phyloP scores from a whole-genome alignment of 2,113 vertebrate genomes.

The Zootoca vivipara region DNA sequence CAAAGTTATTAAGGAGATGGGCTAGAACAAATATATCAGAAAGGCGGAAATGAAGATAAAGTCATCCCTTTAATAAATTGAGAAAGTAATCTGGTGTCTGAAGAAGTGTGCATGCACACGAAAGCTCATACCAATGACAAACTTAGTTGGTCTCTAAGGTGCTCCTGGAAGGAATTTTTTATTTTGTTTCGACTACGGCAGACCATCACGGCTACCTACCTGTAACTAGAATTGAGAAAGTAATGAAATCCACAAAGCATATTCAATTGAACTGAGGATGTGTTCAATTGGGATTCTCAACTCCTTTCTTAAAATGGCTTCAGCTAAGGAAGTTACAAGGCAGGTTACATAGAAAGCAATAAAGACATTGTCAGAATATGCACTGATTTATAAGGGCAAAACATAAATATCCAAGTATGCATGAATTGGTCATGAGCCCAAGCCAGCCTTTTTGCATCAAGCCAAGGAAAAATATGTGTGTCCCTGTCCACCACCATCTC shows the following conservation, averaged over 20 bases:
- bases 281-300: constrained; percentile 29
- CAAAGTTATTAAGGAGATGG: constrained; percentile 52
- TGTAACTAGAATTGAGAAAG: constrained; percentile 37
- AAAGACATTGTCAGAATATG: background rate
- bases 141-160: too few relatives aligned
- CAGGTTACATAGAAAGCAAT: constrained; percentile 23
- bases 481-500: background rate
- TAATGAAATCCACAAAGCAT: constrained; percentile 53
- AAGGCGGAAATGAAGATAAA: constrained; percentile 40
- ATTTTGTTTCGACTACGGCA: too few relatives aligned
- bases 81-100: constrained; percentile 14
- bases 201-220: too few relatives aligned
- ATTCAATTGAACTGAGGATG: constrained; percentile 30
- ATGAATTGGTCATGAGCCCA: background rate
- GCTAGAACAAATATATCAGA: constrained; percentile 51
- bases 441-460: background rate
- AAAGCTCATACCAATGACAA: too few relatives aligned
- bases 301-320: background rate
- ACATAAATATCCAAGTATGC: background rate
- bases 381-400: background rate
- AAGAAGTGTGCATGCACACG: too few relatives aligned
- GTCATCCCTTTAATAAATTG: constrained; percentile 46
- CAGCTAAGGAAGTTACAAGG: constrained; percentile 7
- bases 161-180: too few relatives aligned
- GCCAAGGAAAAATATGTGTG: background rate